These are phyloP conservation scores for Drosophila subobscura DNA, from an alignment of 1,140 invertebrate species.

Conservation along the genomic window DNA sequence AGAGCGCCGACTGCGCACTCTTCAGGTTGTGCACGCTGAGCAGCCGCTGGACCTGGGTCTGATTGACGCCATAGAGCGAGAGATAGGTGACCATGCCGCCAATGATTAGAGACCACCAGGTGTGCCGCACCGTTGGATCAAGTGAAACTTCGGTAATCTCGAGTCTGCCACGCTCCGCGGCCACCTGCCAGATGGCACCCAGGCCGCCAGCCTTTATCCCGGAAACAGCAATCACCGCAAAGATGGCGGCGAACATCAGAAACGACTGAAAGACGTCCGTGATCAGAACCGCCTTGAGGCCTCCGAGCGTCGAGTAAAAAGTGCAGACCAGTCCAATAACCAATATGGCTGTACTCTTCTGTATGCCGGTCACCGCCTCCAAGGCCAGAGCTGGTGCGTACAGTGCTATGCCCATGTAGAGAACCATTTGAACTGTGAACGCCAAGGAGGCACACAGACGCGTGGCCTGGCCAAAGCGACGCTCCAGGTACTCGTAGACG, in stretches of 20 bases:
- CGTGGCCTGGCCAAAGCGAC: conserved; percentile 89
- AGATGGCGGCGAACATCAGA: conserved; percentile 90
- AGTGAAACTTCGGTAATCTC: conserved; percentile 85
- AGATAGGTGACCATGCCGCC: conserved; percentile 91
- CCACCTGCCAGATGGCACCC: conserved; percentile 87
- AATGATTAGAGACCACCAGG: conserved; percentile 89
- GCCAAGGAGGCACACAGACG: conserved; percentile 89
- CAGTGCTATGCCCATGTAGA: conserved; percentile 96
- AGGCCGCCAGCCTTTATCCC: conserved; percentile 87
- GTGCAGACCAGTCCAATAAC: conserved; percentile 91
- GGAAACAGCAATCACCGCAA: conserved; percentile 90
- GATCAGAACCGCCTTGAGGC: conserved; percentile 94
- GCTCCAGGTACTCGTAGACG: conserved; percentile 95
- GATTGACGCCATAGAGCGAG: conserved; percentile 92
- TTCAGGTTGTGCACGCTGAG: conserved; percentile 90
- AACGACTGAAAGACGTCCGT: conserved; percentile 93
- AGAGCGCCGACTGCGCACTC: conserved; percentile 87
- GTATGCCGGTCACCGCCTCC: conserved; percentile 92
- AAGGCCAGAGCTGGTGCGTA: conserved; percentile 96
- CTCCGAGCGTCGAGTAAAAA: conserved; percentile 94
- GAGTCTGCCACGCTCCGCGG: conserved; percentile 87
- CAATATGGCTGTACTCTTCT: conserved; percentile 89
- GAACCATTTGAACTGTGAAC: conserved; percentile 92
- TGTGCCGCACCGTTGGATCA: conserved; percentile 90
- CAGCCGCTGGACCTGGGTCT: conserved; percentile 93